A percentile compares a stretch with the other conserved stretches of the same genome.
Conservation (phyloP, 2,888 invertebrate genomes). For the Aricia artaxerxes region DNA sequence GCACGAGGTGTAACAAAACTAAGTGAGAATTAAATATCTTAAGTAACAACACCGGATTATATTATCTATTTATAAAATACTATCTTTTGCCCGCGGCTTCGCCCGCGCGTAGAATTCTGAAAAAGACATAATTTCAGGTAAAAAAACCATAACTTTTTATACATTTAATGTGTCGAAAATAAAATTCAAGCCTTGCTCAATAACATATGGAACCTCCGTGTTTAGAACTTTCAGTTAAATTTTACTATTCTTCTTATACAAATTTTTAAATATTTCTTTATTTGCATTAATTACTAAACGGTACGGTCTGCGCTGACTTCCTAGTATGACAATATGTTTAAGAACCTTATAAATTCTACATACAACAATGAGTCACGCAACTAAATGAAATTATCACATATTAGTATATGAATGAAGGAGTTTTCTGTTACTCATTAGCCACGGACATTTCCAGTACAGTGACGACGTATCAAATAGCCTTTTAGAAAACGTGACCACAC, state of each 20-base stretch:
- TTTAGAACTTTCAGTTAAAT: too few relatives aligned
- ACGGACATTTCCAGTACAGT: conserved; percentile 47
- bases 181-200: too few relatives aligned
- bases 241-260: too few relatives aligned
- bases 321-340: not conserved
- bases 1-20: not conserved
- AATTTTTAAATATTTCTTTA: not conserved
- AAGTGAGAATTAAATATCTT: too few relatives aligned
- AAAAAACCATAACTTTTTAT: too few relatives aligned
- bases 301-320: not conserved
- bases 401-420: conserved; percentile 54
- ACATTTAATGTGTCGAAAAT: too few relatives aligned
- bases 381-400: conserved; percentile 44
- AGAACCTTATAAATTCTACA: not conserved
- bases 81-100: too few relatives aligned
- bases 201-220: too few relatives aligned
- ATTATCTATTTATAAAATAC: too few relatives aligned
- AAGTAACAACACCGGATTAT: too few relatives aligned
- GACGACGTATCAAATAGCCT: conserved; percentile 42
- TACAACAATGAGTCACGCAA: conserved; percentile 4
- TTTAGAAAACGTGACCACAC: conserved; percentile 42
- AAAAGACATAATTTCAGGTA: too few relatives aligned
- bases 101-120: too few relatives aligned
- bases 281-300: not conserved
- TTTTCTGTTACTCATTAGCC: conserved; percentile 52